Conservation (phyloP, 2,113 vertebrate genomes). For the Centrocercus urophasianus region DNA sequence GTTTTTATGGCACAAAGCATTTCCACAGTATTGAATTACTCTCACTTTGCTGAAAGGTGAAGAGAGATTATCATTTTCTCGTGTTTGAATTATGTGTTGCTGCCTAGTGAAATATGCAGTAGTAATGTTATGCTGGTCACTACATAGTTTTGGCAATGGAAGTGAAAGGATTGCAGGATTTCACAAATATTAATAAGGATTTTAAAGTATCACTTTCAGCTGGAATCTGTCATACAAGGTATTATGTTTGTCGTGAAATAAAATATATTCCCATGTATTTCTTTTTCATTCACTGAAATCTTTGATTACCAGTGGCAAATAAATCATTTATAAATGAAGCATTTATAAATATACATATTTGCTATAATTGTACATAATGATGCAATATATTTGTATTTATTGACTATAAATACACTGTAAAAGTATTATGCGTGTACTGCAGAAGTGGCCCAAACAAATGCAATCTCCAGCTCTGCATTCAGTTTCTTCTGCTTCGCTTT, state of each 20-base stretch:
- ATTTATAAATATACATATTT: not conserved
- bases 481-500: not conserved
- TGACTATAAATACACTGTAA: not conserved
- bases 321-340: not conserved
- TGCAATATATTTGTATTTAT: not conserved
- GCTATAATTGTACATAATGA: not conserved
- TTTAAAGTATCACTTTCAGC: not conserved
- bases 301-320: not conserved
- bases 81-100: not conserved
- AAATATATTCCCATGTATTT: not conserved
- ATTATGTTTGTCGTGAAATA: not conserved
- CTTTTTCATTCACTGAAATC: not conserved
- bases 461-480: not conserved
- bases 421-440: not conserved
- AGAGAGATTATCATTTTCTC: not conserved
- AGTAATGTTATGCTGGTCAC: not conserved
- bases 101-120: not conserved
- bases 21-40: not conserved
- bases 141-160: not conserved
- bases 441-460: not conserved
- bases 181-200: not conserved
- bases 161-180: not conserved
- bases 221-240: not conserved
- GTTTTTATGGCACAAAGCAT: not conserved
- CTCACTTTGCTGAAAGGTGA: not conserved